A percentile compares a stretch with the other conserved stretches of the same genome.
phyloP scores from a whole-genome alignment of 1,140 invertebrate species.

The Aleiodes sp. region DNA sequence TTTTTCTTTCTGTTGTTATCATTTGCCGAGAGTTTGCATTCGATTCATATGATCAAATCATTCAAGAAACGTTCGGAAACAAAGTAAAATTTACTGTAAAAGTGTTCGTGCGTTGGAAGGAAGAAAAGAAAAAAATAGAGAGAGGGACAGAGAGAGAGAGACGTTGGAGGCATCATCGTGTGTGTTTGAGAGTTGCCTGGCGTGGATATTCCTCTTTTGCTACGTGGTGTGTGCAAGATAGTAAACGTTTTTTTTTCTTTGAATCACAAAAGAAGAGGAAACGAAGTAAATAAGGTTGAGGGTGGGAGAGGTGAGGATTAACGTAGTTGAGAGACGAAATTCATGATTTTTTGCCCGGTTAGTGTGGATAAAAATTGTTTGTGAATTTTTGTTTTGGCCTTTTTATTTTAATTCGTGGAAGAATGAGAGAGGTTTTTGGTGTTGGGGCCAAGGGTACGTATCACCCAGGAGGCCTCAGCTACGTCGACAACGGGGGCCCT shows the following conservation, averaged over 20 bases:
- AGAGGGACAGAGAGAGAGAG: neutral
- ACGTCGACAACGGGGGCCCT: neutral
- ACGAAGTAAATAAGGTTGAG: neutral
- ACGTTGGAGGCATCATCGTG: constrained; percentile 2
- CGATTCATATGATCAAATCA: constrained; percentile 43
- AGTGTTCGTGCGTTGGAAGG: neutral
- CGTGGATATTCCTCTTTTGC: constrained; percentile 31
- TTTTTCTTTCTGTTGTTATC: no score
- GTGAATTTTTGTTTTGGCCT: no score
- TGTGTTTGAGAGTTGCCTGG: constrained; percentile 14
- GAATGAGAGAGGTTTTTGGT: neutral
- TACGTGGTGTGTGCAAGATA: constrained; percentile 43
- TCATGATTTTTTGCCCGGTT: no score
- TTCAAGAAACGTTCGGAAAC: no score
- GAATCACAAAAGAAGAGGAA: neutral
- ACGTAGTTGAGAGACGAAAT: no score
- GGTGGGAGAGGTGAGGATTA: neutral
- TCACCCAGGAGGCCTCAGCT: neutral
- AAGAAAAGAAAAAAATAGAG: neutral
- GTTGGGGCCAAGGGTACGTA: neutral
- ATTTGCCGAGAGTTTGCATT: no score
- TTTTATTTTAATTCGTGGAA: neutral
- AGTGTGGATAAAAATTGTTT: no score
- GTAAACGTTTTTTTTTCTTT: no score
- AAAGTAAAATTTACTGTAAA: neutral